Evolutionary conservation across 1,140 invertebrate genomes (phyloP), one percentile per base, ranked within the genome.

Genomic region (Cherax destructor): DNA sequence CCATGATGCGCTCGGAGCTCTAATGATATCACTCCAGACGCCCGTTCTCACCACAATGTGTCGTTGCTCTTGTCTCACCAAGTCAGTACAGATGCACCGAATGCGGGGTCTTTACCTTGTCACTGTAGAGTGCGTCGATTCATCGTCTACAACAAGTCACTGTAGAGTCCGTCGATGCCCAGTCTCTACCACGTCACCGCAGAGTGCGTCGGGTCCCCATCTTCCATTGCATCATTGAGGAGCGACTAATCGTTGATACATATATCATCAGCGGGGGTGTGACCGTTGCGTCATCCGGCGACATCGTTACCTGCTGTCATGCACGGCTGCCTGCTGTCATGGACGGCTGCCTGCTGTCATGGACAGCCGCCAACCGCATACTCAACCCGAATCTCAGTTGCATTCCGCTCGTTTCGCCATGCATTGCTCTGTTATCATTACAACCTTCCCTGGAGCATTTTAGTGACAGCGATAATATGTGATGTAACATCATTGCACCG

Each of bases 401-500:
- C 30, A 41, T 41, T 18, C 21, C 21, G n/a, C 21, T 7, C 30
- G 30, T 74, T 74, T 30, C 21, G 16, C 69, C 4, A 6, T 5
- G 3, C 21, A 74, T 74, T 30, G n/a, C 5, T 65, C 9, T 18
- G 11, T 9, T n/a, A 30, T 74, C 69, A 74, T 74, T 4, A n/a
- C 69, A 74, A 30, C 30, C 30, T 56, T 74, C 30, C 69, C n/a
- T 74, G 9, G 24, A 74, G 21, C 69, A 50, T 79, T 79, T 79
- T 50, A 83, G 61, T 21, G 81, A 24, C 13, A 21, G 85, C 30
- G 56, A 61, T 59, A 87, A 61, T 86, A 79, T 77, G 21, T 78
- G 85, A 77, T 87, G 61, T 78, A 77, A 77, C 30, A 78, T 61
- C 59, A 77, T 47, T 87, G 85, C 56, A 87, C 30, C 11, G 52